Percentiles rank a stretch among this genome's conserved stretches.
Evolutionary conservation across 2,797 vertebrate species (phyloP).

Genomic region (Crax fasciolata): DNA sequence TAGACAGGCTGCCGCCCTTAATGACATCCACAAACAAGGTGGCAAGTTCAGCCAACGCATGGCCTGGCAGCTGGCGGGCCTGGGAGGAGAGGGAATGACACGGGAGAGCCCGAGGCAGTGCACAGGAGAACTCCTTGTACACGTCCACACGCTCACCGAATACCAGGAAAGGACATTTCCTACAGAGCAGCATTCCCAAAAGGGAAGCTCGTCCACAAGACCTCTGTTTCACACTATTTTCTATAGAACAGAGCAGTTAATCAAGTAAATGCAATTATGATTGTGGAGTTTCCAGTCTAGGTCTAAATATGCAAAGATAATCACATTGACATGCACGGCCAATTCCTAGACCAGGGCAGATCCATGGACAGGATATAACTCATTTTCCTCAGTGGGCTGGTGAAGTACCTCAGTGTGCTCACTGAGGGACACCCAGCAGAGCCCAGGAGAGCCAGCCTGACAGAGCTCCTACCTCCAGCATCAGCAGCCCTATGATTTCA

Average conservation of each 20-base stretch:
- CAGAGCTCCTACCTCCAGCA: conserved; percentile 90
- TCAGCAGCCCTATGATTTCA: conserved; percentile 93
- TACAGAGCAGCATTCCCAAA: not conserved
- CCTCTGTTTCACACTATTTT: not conserved
- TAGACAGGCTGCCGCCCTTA: conserved; percentile 88
- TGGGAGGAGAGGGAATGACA: conserved; percentile 51
- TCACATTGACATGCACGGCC: not conserved
- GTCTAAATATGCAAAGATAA: not conserved
- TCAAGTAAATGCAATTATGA: not conserved
- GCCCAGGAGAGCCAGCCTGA: not conserved
- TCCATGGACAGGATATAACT: not conserved
- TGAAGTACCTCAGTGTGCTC: not conserved
- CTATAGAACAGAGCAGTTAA: not conserved
- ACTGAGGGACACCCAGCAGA: not conserved
- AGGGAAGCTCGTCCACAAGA: not conserved
- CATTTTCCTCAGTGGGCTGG: not conserved
- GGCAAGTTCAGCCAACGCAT: conserved; percentile 88
- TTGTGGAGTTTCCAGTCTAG: not conserved
- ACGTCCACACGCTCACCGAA: not conserved
- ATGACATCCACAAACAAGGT: conserved; percentile 90
- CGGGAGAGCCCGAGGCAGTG: not conserved
- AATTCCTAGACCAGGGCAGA: not conserved
- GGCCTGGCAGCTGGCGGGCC: conserved; percentile 89
- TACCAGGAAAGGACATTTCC: not conserved
- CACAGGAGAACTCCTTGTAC: not conserved